Evolutionary conservation across 2,113 vertebrate genomes (phyloP), one percentile per base, ranked within the genome.

Genomic region (Ahaetulla prasina): DNA sequence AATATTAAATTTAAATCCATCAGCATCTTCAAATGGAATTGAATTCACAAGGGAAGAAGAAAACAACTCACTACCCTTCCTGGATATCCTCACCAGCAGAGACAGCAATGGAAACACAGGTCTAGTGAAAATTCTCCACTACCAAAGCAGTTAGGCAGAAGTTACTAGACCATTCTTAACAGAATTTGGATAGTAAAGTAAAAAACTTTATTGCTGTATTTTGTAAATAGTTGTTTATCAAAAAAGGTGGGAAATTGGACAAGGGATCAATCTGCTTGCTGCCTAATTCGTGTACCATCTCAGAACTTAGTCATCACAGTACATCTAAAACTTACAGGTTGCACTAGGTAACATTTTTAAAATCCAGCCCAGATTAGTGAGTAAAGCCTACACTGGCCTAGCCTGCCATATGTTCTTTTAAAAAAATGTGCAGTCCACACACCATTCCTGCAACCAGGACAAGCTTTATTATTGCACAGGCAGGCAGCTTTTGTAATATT

Each of bases 401-500:
- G 4, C 43, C 49, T 27, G 8, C 3, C 53, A 8, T 55, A 60
- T 8, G 30, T 57, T 54, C 91, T 92, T 89, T 96, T 87, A 91
- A 8, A 0, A 90, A 91, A 86, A 84, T 22, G 12, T 90, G 49
- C 30, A 85, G 55, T 8, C 47, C 23, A 60, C 90, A 87, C 23
- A 8, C 74, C 43, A 52, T 94, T 93, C 86, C 68, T 94, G 74
- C 39, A 0, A 0, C 95, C 60, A 92, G 90, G 95, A 92, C 86
- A 93, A 95, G 49, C 89, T 84, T 16, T 85, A 93, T 91, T 95
- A 96, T 95, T 96, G 94, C 96, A 95, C 90, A 91, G 87, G 94
- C 92, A 87, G 90, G 90, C 94, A 95, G 92, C 68, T 96, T 96
- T 49, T 93, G 14, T 91, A 94, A 95, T 96, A 94, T 92, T 96